phyloP scores from a whole-genome alignment of 37 sponge, comb jelly and placozoan species.

The Haliclona indistincta region DNA sequence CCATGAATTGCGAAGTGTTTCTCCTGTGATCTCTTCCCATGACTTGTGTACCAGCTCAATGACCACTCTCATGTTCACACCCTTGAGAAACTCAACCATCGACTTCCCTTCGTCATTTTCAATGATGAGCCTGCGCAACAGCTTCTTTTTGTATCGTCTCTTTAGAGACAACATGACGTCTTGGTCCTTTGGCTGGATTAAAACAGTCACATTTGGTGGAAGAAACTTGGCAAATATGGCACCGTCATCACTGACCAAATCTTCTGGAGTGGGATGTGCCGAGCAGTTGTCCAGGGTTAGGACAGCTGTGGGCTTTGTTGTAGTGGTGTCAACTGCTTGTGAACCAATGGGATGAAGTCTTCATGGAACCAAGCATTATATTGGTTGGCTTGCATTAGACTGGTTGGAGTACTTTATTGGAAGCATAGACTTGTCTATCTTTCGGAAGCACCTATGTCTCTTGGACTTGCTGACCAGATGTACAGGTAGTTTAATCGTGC shows the following conservation, averaged over 20 bases:
- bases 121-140: conserved; percentile 52
- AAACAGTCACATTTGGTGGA: conserved; percentile 73
- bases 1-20: conserved; percentile 6
- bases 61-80: conserved; percentile 42
- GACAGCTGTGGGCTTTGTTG: conserved; percentile 47
- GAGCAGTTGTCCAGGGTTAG: conserved; percentile 66
- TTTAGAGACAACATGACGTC: conserved; percentile 59
- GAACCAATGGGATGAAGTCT: conserved; percentile 55
- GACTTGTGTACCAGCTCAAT: conserved; percentile 32
- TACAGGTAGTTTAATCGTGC: conserved; percentile 59
- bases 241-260: conserved; percentile 40
- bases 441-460: conserved; percentile 59
- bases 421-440: conserved; percentile 24
- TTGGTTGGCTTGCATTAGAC: conserved; percentile 33
- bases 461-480: conserved; percentile 66
- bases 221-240: conserved; percentile 51
- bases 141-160: conserved; percentile 50
- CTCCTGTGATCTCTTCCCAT: conserved; percentile 29
- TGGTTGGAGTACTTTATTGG: conserved; percentile 56
- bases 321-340: conserved; percentile 10
- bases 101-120: conserved; percentile 51
- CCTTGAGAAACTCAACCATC: conserved; percentile 47
- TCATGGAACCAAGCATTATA: conserved; percentile 73
- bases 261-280: conserved; percentile 60
- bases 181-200: conserved; percentile 87